phyloP scores from a whole-genome alignment of 2,113 vertebrate species.

The Leucoraja erinaceus region DNA sequence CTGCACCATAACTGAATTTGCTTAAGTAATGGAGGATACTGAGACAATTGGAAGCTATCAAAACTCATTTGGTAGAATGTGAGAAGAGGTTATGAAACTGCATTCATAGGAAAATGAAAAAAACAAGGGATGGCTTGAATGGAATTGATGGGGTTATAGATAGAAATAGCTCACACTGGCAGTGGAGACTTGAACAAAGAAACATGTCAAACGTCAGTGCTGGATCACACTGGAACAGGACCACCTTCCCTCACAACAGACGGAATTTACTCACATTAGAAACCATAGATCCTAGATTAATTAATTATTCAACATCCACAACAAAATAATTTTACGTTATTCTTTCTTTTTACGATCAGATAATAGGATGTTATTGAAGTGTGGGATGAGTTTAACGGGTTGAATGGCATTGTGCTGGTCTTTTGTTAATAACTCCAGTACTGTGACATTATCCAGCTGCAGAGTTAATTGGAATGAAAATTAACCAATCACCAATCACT shows the following conservation, averaged over 20 bases:
- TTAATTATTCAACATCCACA: neutral
- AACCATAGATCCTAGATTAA: neutral
- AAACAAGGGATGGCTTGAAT: neutral
- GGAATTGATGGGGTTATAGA: neutral
- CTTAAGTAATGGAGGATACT: neutral
- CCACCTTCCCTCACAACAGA: neutral
- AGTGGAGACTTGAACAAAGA: neutral
- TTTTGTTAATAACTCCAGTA: neutral
- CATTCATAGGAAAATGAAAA: neutral
- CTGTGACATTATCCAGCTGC: slow-evolving; percentile 1
- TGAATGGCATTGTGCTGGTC: neutral
- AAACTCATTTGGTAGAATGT: neutral
- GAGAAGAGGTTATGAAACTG: neutral
- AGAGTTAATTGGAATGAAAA: neutral
- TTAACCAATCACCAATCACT: neutral
- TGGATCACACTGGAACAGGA: neutral
- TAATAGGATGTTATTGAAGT: neutral
- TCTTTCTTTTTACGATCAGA: neutral
- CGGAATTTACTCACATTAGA: neutral
- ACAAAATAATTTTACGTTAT: too few species aligned
- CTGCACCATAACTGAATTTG: neutral
- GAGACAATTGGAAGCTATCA: neutral
- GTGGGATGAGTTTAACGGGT: neutral
- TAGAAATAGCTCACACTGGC: neutral
- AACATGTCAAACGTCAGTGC: neutral